A percentile compares a stretch with the other conserved stretches of the same genome.
These are phyloP conservation scores for Cerastoderma edule DNA, from an alignment of 2,888 invertebrate genomes.

Conservation along the genomic window DNA sequence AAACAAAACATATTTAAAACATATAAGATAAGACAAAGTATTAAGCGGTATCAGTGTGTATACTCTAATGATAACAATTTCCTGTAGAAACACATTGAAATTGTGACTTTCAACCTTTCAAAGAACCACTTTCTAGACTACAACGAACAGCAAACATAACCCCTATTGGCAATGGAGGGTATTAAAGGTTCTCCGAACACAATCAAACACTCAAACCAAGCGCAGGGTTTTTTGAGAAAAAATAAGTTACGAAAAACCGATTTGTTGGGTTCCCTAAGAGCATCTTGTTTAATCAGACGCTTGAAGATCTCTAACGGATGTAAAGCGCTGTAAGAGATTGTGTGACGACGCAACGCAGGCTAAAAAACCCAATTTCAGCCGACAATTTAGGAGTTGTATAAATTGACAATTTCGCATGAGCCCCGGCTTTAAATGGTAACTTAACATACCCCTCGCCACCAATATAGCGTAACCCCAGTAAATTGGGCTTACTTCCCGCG, in stretches of 20 bases:
- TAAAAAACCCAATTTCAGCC: constrained; percentile 35
- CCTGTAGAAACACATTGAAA: too few species aligned
- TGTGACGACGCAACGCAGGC: background rate
- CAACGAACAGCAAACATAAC: too few species aligned
- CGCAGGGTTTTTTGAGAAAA: background rate
- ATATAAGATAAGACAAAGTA: too few species aligned
- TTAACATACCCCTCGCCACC: constrained; percentile 50
- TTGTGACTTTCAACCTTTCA: too few species aligned
- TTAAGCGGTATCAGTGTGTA: too few species aligned
- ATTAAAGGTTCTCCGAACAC: too few species aligned
- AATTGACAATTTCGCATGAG: constrained; percentile 38
- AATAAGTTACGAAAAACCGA: background rate
- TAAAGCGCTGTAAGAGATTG: constrained; percentile 20
- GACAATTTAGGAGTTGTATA: constrained; percentile 44
- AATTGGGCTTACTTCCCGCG: constrained; percentile 55
- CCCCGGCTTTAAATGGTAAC: constrained; percentile 38
- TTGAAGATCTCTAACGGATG: constrained; percentile 17
- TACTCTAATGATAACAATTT: too few species aligned
- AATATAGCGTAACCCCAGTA: constrained; percentile 54
- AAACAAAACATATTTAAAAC: too few species aligned
- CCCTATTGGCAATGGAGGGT: too few species aligned
- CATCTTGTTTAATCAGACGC: constrained; percentile 22
- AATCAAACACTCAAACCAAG: too few species aligned
- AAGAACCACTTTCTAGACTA: too few species aligned
- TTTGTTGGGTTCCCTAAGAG: background rate